Evolutionary conservation across 1,140 invertebrate genomes (phyloP), one percentile per base, ranked within the genome.

Genomic region (Asobara japonica): DNA sequence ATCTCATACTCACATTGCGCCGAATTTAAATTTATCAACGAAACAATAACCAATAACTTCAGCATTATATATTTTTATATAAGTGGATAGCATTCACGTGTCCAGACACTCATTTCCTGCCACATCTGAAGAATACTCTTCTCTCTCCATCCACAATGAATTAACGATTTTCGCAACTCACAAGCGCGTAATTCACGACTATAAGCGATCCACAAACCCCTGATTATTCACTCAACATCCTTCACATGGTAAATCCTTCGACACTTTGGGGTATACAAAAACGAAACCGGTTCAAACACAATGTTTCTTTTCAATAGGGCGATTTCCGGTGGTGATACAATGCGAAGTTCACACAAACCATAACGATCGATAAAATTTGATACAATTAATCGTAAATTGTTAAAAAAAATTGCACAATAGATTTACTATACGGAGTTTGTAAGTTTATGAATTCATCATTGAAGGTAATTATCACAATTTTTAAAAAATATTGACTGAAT

Each of bases 1-100:
- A n/a, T n/a, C n/a, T n/a, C n/a, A n/a, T 60, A 65, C 69, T 71
- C 56, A 71, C 69, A 16, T 65, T 71, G 69, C 13, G 33, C 69
- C 22, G n/a, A 56, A 65, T 33, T 65, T 4, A 27, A 56, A 22
- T 65, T 10, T 1, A 65, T 4, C n/a, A 65, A 36, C 29, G 64
- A 65, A 31, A 71, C 41, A 56, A 71, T 65, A 11, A 51, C n/a
- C n/a, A 71, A 65, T 56, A 65, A 22, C 18, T 48, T 56, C 33
- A 65, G 48, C 10, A 65, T 71, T 56, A 25, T 71, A 38, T n/a
- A 36, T 25, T 62, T 69, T 31, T 56, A 69, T 61, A 71, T 18
- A 41, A 41, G 41, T 61, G 29, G 45, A 61, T 56, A 60, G 65
- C 36, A 61, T n/a, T 72, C 56, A 20, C 45, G 18, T 18, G 65